Conservation (phyloP, 2,113 vertebrate species). For the Rhizomys pruinosus region DNA sequence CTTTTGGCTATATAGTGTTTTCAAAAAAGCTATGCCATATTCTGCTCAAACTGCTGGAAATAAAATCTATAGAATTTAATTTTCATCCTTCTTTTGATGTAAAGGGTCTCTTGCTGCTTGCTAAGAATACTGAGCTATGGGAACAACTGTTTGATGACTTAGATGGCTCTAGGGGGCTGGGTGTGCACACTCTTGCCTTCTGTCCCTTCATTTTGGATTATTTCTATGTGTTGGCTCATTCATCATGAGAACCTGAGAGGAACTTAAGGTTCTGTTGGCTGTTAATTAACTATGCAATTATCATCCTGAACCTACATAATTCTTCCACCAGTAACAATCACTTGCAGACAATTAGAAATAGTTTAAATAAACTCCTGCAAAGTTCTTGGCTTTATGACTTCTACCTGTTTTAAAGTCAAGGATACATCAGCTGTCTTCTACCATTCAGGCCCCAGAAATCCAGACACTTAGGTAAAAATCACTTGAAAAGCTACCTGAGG, state of each 20-base stretch:
- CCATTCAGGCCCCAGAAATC: neutral
- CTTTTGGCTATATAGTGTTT: neutral
- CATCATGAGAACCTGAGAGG: neutral
- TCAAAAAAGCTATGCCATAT: neutral
- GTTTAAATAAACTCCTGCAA: neutral
- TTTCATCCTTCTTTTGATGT: neutral
- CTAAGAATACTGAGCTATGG: neutral
- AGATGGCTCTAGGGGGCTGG: neutral
- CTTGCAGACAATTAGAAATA: neutral
- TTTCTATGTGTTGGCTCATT: neutral
- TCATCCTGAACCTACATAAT: neutral
- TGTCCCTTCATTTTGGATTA: neutral
- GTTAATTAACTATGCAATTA: neutral
- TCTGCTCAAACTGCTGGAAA: neutral
- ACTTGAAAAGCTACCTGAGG: neutral
- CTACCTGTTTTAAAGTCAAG: slow-evolving; percentile 13
- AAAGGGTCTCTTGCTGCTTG: neutral
- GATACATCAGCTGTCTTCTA: neutral
- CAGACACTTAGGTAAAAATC: neutral
- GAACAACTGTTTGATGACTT: neutral
- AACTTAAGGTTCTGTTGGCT: neutral
- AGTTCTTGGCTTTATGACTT: neutral
- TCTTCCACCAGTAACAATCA: neutral
- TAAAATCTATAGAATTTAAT: neutral
- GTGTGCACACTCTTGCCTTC: no score